Evolutionary conservation across 2,797 vertebrate genomes (phyloP).

Genomic region (Carapus acus): DNA sequence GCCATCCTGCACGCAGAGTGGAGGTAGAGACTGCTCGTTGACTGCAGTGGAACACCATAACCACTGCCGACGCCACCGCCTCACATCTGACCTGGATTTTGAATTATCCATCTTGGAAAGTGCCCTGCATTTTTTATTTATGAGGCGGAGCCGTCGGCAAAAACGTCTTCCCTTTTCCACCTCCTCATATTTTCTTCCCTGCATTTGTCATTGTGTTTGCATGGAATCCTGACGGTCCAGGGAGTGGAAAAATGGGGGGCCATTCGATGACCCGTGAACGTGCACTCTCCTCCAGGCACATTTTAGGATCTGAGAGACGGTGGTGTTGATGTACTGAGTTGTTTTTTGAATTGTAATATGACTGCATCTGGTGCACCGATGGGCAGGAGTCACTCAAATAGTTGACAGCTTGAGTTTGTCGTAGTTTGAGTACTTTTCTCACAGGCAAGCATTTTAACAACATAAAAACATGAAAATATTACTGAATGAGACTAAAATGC

Average conservation of each 20-base stretch:
- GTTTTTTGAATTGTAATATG: too few relatives aligned
- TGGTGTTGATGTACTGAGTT: constrained; percentile 18
- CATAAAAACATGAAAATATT: too few relatives aligned
- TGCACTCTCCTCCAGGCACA: not conserved
- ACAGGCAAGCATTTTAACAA: too few relatives aligned
- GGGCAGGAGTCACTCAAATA: too few relatives aligned
- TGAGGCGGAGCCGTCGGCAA: constrained; percentile 17
- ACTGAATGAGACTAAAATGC: constrained; percentile 24
- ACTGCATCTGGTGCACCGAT: too few relatives aligned
- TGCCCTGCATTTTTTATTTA: constrained; percentile 25
- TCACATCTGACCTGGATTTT: constrained; percentile 23
- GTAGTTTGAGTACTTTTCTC: too few relatives aligned
- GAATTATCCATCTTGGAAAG: constrained; percentile 4
- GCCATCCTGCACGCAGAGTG: too few relatives aligned
- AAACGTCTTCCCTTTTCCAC: constrained; percentile 22
- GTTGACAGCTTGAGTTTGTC: too few relatives aligned
- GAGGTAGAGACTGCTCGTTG: not conserved
- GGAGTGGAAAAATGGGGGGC: constrained; percentile 2
- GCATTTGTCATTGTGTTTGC: constrained; percentile 31
- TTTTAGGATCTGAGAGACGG: constrained; percentile 12
- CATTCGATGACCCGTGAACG: constrained; percentile 13
- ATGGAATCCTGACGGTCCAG: constrained; percentile 14
- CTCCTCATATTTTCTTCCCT: constrained; percentile 28
- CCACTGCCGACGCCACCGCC: constrained; percentile 1
- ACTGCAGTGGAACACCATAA: not conserved